Percentiles rank a stretch among this genome's conserved stretches.
phyloP scores from a whole-genome alignment of 2,888 invertebrate genomes.

The Lithophane ornitopus region DNA sequence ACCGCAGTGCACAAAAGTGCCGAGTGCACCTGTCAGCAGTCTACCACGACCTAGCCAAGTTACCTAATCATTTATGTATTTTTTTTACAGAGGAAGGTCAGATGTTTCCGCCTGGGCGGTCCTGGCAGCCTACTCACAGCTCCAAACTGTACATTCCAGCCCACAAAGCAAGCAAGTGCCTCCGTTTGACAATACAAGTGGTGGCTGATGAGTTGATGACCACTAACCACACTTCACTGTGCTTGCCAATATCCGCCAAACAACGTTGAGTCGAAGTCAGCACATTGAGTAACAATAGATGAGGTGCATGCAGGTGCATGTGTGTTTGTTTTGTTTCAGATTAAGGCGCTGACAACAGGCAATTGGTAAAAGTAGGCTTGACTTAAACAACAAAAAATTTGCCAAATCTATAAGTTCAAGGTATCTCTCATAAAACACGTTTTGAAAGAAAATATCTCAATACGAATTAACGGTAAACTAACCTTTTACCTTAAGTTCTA shows the following conservation, averaged over 20 bases:
- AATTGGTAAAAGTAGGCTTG: too few species aligned
- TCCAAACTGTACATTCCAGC: not conserved
- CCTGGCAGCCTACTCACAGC: not conserved
- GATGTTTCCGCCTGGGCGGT: not conserved
- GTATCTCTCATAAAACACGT: too few species aligned
- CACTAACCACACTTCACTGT: not conserved
- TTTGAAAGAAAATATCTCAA: too few species aligned
- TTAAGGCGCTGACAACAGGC: too few species aligned
- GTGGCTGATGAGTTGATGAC: not conserved
- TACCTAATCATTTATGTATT: not conserved
- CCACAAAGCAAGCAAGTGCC: not conserved
- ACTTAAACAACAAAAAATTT: too few species aligned
- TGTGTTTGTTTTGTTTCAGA: not conserved
- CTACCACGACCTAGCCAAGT: not conserved
- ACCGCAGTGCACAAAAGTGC: not conserved
- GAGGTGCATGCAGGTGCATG: not conserved
- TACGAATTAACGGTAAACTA: too few species aligned
- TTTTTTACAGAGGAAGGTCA: not conserved
- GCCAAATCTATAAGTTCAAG: too few species aligned
- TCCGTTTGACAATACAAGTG: not conserved
- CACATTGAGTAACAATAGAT: not conserved
- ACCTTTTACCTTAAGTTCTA: too few species aligned
- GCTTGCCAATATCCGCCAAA: not conserved
- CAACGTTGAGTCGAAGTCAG: not conserved
- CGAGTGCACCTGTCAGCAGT: not conserved